Evolutionary conservation across 2,888 invertebrate species (phyloP), one percentile per base, ranked within the genome.

Genomic region (Apoderus coryli): DNA sequence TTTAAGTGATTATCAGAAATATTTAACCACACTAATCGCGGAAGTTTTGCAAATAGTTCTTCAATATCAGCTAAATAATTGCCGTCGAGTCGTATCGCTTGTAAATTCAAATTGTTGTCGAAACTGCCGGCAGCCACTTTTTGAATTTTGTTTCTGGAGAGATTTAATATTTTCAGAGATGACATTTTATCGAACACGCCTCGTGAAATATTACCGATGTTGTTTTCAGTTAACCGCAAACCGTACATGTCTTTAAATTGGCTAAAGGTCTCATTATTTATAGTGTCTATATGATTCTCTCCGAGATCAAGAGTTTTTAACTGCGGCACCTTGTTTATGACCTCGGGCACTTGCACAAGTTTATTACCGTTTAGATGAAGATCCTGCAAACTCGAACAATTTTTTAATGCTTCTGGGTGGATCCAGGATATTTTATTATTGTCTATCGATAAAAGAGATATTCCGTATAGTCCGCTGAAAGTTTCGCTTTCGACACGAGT

Each of bases 1-100:
- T 75, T 75, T 42, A 86, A 65, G 52, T 73, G 72, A 61, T 86
- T 86, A 59, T 80, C 81, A 48, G 82, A 84, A 52, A 85, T 80
- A 54, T 85, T 85, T 35, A 86, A 63, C 80, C 82, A 82, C 41
- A 81, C 75, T 42, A 85, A 67, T 59, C 76, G 79, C 29, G 80
- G 79, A 43, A 85, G 63, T 59, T 80, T 79, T 16, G 75, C 72
- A 54, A 85, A 85, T 43, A 85, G 66, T 36, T 76, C 77, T 42
- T 72, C 72, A 42, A 85, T 81, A 51, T 80, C 78, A 37, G 72
- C 71, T 48, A 84, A 61, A 54, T 76, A 75, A 64, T 86, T 86
- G 37, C 79, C 78, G 57, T 86, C 84, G 29, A 86, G 59, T 44
- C 84, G 65, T 46, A 86, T 76, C 25, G 81, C 81, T 53, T 81